Percentiles rank a stretch among this genome's conserved stretches.
These are phyloP conservation scores for Eucera pruinosa DNA, from an alignment of 2,888 invertebrate species.

Conservation along the genomic window DNA sequence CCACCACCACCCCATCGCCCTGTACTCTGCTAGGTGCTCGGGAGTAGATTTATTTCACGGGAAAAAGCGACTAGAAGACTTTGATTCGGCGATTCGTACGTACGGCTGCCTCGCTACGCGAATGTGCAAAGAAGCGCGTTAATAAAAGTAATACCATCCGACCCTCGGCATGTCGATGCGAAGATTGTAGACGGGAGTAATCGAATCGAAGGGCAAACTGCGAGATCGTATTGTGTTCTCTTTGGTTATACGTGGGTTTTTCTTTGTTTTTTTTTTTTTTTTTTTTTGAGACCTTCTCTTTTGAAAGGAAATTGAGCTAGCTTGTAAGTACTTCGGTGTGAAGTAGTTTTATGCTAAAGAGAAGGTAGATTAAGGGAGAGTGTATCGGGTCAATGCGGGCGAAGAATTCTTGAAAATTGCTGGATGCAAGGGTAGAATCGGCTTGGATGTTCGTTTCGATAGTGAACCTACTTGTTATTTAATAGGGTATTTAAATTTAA, in stretches of 20 bases:
- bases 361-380: neutral
- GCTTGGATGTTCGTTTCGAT: neutral
- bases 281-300: neutral
- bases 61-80: slow-evolving; percentile 39
- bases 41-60: slow-evolving; percentile 66
- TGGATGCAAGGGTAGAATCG: too few relatives aligned
- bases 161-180: slow-evolving; percentile 8
- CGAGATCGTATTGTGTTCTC: neutral
- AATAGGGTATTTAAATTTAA: too few relatives aligned
- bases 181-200: neutral
- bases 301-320: neutral
- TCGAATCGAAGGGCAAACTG: neutral
- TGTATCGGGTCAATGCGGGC: neutral
- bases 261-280: too few relatives aligned
- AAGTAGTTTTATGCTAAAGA: neutral
- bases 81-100: too few relatives aligned
- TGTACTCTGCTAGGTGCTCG: slow-evolving; percentile 50
- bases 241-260: neutral
- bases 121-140: slow-evolving; percentile 26
- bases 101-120: slow-evolving; percentile 1
- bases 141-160: slow-evolving; percentile 16
- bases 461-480: too few relatives aligned
- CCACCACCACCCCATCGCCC: slow-evolving; percentile 13
- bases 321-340: too few relatives aligned
- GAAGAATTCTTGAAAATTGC: too few relatives aligned